These are phyloP conservation scores for Polypterus senegalus DNA, from an alignment of 2,113 vertebrate species.

Conservation along the genomic window DNA sequence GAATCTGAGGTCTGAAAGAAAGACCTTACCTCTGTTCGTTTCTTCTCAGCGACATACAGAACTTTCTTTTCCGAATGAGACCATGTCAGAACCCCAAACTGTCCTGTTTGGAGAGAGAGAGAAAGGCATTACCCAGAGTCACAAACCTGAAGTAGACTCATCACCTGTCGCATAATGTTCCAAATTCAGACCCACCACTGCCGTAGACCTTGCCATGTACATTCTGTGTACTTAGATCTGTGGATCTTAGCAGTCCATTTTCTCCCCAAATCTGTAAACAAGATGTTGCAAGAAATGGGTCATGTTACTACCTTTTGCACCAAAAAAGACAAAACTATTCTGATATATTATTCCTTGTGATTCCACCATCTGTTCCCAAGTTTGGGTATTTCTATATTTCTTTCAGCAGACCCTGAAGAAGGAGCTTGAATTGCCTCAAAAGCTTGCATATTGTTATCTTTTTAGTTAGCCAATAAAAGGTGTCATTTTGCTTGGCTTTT, in stretches of 20 bases:
- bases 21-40: conserved; percentile 9
- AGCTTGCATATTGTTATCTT: too few relatives aligned
- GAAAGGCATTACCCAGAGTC: not conserved
- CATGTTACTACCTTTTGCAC: not conserved
- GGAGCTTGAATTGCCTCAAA: too few relatives aligned
- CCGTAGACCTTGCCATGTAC: conserved; percentile 49
- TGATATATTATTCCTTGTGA: not conserved
- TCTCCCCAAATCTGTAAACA: conserved; percentile 44
- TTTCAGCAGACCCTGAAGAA: too few relatives aligned
- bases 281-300: not conserved
- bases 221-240: conserved; percentile 41
- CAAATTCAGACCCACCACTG: conserved; percentile 31
- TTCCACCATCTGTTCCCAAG: too few relatives aligned
- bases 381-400: too few relatives aligned
- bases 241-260: conserved; percentile 37
- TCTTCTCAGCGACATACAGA: conserved; percentile 52
- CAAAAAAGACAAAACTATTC: not conserved
- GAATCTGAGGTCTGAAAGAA: conserved; percentile 3
- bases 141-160: not conserved
- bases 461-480: too few relatives aligned
- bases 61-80: conserved; percentile 43
- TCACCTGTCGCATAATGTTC: not conserved
- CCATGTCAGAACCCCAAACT: conserved; percentile 37
- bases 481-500: too few relatives aligned
- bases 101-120: not conserved